Percentiles rank a stretch among this genome's conserved stretches.
These are phyloP conservation scores for Pheosia tremula DNA, from an alignment of 2,888 invertebrate genomes.

Conservation along the genomic window DNA sequence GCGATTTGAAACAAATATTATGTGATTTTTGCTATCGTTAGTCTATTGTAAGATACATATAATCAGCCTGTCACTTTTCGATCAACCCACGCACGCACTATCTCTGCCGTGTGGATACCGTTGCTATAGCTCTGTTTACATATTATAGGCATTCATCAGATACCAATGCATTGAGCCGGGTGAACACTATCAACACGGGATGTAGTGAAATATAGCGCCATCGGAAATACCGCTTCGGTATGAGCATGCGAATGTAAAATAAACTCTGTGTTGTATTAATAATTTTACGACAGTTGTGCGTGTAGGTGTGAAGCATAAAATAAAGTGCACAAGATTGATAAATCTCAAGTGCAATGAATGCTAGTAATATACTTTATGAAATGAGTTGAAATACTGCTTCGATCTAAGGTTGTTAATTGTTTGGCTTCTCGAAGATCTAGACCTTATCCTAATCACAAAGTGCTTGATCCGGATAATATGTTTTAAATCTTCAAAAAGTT, in stretches of 20 bases:
- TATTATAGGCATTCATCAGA: not conserved
- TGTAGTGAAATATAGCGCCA: no score
- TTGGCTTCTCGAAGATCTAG: no score
- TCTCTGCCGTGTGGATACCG: conserved; percentile 39
- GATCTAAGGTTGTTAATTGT: not conserved
- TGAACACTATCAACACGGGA: not conserved
- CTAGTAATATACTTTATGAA: not conserved
- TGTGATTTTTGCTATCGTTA: no score
- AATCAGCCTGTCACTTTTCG: conserved; percentile 33
- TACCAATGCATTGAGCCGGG: not conserved
- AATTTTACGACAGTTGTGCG: conserved; percentile 27
- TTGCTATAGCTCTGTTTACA: conserved; percentile 24
- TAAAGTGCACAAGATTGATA: not conserved
- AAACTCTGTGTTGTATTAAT: conserved; percentile 34
- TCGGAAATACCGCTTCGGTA: not conserved
- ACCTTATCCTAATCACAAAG: no score
- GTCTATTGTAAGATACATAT: not conserved
- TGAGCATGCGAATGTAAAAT: conserved; percentile 19
- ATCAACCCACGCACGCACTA: conserved; percentile 43
- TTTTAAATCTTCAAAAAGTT: no score
- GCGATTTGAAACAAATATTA: no score
- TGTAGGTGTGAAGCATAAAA: not conserved
- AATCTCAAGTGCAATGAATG: not conserved
- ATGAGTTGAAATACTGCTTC: not conserved
- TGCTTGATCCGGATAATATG: no score